A percentile compares a stretch with the other conserved stretches of the same genome.
phyloP scores from a whole-genome alignment of 2,888 invertebrate genomes.

The Caradrina clavipalpis region DNA sequence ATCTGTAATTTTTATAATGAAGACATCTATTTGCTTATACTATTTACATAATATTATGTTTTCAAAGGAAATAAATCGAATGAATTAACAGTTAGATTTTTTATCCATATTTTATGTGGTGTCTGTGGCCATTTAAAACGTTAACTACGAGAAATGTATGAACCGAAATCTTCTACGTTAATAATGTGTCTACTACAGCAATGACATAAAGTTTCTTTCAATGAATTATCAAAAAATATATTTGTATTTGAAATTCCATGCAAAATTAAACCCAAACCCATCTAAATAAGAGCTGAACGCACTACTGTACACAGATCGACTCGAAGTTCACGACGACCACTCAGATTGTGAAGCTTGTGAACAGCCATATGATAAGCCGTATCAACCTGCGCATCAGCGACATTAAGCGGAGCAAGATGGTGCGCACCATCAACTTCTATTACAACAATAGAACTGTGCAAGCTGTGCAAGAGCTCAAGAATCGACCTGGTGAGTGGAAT shows the following conservation, averaged over 20 bases:
- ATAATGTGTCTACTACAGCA: neutral
- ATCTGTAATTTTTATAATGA: too few relatives aligned
- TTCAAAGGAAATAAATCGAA: too few relatives aligned
- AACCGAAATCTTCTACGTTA: too few relatives aligned
- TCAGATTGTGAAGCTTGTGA: conserved; percentile 98
- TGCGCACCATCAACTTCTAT: conserved; percentile 98
- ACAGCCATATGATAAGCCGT: conserved; percentile 98
- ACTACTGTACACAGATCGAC: conserved; percentile 92
- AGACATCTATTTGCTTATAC: too few relatives aligned
- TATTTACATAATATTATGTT: too few relatives aligned
- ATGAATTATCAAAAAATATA: neutral
- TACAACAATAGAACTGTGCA: conserved; percentile 99
- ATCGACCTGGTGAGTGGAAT: conserved; percentile 93
- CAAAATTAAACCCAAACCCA: conserved; percentile 39
- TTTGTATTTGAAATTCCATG: neutral
- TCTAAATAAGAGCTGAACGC: conserved; percentile 75
- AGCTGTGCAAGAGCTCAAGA: conserved; percentile 99
- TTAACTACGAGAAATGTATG: too few relatives aligned
- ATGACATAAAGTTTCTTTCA: neutral
- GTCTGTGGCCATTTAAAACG: neutral
- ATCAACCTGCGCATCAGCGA: conserved; percentile 98
- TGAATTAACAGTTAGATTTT: too few relatives aligned
- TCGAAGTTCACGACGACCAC: conserved; percentile 99
- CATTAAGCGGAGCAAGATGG: conserved; percentile 99
- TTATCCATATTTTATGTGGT: too few relatives aligned